A percentile compares a stretch with the other conserved stretches of the same genome.
Evolutionary conservation across 2,797 vertebrate genomes (phyloP).

Genomic region (Pitangus sulphuratus): DNA sequence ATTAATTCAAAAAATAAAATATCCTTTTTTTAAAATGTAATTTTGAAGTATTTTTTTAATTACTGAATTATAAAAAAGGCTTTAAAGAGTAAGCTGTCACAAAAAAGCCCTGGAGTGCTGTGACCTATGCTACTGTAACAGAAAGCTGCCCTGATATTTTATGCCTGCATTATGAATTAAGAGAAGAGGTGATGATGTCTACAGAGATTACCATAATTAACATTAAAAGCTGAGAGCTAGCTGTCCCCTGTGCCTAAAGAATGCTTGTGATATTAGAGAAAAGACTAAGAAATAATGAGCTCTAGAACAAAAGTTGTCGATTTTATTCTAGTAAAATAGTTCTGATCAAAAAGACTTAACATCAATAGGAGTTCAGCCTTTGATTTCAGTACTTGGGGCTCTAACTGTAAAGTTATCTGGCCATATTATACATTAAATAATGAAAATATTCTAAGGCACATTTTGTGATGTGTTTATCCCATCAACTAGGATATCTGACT

Average conservation of each 20-base stretch:
- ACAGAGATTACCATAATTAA: constrained; percentile 36
- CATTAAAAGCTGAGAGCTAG: constrained; percentile 32
- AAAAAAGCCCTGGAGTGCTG: neutral
- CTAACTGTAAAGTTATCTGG: neutral
- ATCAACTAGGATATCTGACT: neutral
- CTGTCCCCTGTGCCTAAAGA: neutral
- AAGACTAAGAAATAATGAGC: constrained; percentile 50
- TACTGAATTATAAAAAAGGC: constrained; percentile 46
- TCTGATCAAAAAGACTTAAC: constrained; percentile 48
- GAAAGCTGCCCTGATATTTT: constrained; percentile 9
- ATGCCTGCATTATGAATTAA: constrained; percentile 47
- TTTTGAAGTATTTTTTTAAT: constrained; percentile 31
- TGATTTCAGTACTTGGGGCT: neutral
- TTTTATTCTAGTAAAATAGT: constrained; percentile 22
- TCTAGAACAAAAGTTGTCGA: constrained; percentile 18
- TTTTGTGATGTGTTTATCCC: neutral
- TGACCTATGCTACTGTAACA: neutral
- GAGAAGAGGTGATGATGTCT: constrained; percentile 13
- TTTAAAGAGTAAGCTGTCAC: constrained; percentile 19
- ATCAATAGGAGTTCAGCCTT: neutral
- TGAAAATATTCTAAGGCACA: neutral
- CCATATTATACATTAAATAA: neutral
- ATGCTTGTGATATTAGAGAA: constrained; percentile 1
- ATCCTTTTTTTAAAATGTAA: neutral
- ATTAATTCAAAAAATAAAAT: neutral